Evolutionary conservation across 2,113 vertebrate species (phyloP).

Genomic region (Pluvialis apricaria): DNA sequence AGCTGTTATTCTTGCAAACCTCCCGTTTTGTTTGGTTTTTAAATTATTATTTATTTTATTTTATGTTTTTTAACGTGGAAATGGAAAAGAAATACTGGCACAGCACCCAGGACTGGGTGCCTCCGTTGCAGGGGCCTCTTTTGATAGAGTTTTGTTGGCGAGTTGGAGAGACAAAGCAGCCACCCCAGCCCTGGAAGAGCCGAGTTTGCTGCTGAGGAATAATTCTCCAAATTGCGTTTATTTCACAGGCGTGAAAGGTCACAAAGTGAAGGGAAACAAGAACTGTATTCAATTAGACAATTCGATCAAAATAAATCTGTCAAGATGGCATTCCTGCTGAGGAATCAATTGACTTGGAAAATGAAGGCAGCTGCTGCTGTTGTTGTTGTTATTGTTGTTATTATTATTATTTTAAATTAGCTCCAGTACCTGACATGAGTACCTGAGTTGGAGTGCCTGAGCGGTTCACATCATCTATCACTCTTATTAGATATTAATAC

Average conservation of each 20-base stretch:
- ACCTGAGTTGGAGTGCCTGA: neutral
- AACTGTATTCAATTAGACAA: slow-evolving; percentile 73
- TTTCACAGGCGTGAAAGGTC: slow-evolving; percentile 67
- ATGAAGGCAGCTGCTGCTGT: slow-evolving; percentile 46
- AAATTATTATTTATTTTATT: neutral
- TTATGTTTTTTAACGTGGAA: neutral
- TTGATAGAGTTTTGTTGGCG: slow-evolving; percentile 2
- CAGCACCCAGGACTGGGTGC: neutral
- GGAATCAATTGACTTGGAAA: slow-evolving; percentile 62
- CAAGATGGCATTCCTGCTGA: slow-evolving; percentile 68
- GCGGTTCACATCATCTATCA: slow-evolving; percentile 42
- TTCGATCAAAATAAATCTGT: slow-evolving; percentile 75
- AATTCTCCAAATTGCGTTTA: slow-evolving; percentile 72
- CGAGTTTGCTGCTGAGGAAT: slow-evolving; percentile 62
- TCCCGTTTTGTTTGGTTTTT: neutral
- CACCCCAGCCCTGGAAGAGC: slow-evolving; percentile 33
- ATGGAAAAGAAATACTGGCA: neutral
- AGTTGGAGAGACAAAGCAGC: neutral
- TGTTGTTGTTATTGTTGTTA: slow-evolving; percentile 53
- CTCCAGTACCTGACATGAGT: slow-evolving; percentile 10
- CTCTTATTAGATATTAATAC: slow-evolving; percentile 60
- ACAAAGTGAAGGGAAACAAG: slow-evolving; percentile 65
- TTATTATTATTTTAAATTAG: slow-evolving; percentile 59
- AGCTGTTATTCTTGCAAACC: neutral
- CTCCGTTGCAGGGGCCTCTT: slow-evolving; percentile 41